Conservation (phyloP, 2,797 vertebrate genomes). For the Xiphophorus birchmanni region DNA sequence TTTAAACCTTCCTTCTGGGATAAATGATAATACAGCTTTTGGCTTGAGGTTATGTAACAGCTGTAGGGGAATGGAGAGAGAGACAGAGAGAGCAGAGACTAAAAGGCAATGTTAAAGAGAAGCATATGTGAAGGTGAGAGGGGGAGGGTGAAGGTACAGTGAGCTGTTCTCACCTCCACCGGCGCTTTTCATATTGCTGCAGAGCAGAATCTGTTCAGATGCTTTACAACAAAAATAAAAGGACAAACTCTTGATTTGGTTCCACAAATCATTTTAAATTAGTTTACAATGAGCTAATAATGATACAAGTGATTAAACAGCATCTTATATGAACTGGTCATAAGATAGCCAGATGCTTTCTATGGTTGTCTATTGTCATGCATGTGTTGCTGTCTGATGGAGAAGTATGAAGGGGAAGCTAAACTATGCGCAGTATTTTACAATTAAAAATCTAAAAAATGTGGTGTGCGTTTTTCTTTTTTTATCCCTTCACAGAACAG, state of each 20-base stretch:
- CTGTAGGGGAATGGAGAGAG: neutral
- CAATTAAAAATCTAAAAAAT: neutral
- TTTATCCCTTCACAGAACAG: neutral
- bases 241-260: neutral
- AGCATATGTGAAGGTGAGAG: neutral
- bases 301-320: neutral
- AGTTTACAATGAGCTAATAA: neutral
- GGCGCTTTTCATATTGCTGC: neutral
- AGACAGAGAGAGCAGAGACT: neutral
- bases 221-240: neutral
- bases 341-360: neutral
- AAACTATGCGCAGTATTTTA: neutral
- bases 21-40: neutral
- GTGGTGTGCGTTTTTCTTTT: neutral
- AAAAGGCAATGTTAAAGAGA: neutral
- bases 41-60: neutral
- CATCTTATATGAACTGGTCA: neutral
- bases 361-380: neutral
- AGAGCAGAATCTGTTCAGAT: neutral
- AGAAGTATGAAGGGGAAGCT: neutral
- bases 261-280: neutral
- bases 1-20: neutral
- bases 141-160: neutral
- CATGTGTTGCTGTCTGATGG: neutral
- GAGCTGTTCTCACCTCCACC: neutral